Percentiles rank a stretch among this genome's conserved stretches.
Evolutionary conservation across 2,113 vertebrate species (phyloP).

Genomic region (Bungarus multicinctus): DNA sequence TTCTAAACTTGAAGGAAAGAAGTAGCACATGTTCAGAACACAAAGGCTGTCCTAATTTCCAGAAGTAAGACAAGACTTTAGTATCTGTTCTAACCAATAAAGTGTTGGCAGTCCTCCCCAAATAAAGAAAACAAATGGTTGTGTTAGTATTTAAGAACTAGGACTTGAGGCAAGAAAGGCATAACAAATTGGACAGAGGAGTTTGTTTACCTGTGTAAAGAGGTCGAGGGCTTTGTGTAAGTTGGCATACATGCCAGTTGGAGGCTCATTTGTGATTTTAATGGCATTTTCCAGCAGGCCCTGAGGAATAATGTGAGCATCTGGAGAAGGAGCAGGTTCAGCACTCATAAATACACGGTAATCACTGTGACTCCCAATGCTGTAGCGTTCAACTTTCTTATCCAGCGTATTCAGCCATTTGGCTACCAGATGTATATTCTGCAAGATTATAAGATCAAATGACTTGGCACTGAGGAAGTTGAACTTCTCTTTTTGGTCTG

Average conservation of each 20-base stretch:
- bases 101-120: neutral
- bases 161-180: neutral
- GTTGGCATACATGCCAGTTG: slow-evolving; percentile 70
- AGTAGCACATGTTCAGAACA: neutral
- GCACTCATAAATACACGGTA: slow-evolving; percentile 73
- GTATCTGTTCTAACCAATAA: neutral
- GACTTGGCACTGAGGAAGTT: neutral
- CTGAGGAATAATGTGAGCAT: slow-evolving; percentile 71
- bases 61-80: neutral
- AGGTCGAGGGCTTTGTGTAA: slow-evolving; percentile 75
- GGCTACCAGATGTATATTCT: slow-evolving; percentile 78
- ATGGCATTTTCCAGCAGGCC: slow-evolving; percentile 75
- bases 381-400: slow-evolving; percentile 67
- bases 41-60: neutral
- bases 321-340: slow-evolving; percentile 63
- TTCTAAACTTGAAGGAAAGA: neutral
- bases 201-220: slow-evolving; percentile 68
- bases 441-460: neutral
- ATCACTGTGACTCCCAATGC: slow-evolving; percentile 52
- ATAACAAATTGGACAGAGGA: neutral
- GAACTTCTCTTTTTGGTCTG: accelerated
- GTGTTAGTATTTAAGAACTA: neutral
- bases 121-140: neutral
- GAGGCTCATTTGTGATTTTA: slow-evolving; percentile 76
- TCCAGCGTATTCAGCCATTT: slow-evolving; percentile 71